These are phyloP conservation scores for Ricordea florida DNA, from an alignment of 92 coral and sea anemone species.

Conservation along the genomic window DNA sequence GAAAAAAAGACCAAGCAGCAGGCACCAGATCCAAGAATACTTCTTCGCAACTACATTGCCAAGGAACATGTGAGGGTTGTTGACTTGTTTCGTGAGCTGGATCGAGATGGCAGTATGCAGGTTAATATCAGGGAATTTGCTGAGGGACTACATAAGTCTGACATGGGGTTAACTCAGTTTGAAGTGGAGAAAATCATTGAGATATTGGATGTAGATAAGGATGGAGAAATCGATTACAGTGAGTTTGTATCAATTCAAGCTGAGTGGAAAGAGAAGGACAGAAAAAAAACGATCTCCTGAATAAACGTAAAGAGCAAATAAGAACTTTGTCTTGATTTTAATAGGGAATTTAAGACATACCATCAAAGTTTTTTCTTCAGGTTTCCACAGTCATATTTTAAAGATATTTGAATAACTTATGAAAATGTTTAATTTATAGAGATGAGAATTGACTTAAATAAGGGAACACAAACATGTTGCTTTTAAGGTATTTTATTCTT, in stretches of 20 bases:
- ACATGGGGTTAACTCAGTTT: constrained; percentile 77
- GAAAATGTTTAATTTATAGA: too few relatives aligned
- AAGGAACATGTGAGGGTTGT: constrained; percentile 81
- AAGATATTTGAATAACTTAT: too few relatives aligned
- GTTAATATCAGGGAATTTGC: constrained; percentile 87
- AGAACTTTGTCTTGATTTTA: neutral
- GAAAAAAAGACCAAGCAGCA: constrained; percentile 52
- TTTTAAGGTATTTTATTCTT: too few relatives aligned
- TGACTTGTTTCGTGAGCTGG: constrained; percentile 77
- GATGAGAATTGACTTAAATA: too few relatives aligned
- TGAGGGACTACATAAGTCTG: constrained; percentile 80
- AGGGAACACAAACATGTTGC: too few relatives aligned
- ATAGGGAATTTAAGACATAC: too few relatives aligned
- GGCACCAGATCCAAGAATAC: constrained; percentile 78
- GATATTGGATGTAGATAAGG: constrained; percentile 78
- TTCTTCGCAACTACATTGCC: constrained; percentile 80
- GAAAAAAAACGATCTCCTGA: constrained; percentile 5
- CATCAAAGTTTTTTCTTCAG: too few relatives aligned
- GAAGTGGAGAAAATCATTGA: constrained; percentile 85
- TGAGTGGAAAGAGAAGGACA: constrained; percentile 64
- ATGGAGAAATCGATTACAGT: constrained; percentile 91
- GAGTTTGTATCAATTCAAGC: constrained; percentile 92
- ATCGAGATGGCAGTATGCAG: constrained; percentile 88
- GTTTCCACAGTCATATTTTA: too few relatives aligned
- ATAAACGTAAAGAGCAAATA: neutral